Evolutionary conservation across 2,888 invertebrate genomes (phyloP), one percentile per base, ranked within the genome.

Genomic region (Apotomis betuletana): DNA sequence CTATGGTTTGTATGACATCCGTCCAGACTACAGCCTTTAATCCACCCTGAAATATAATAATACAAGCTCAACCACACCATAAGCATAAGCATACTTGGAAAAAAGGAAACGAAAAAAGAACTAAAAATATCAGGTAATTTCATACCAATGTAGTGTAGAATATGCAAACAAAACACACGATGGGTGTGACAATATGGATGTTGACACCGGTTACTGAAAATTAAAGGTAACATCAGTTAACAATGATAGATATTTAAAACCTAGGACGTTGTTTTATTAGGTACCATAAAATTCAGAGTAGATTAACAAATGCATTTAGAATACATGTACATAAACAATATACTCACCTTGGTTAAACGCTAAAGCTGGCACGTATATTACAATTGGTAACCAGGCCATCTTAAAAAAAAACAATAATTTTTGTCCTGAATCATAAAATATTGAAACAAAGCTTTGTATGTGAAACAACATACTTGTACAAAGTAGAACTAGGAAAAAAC

Each of bases 91-190:
- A 27, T 27, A 27, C 1, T 27, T 27, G 27, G 27, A 27, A 27
- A 27, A 27, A 27, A 27, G 27, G 0, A 27, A 27, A 27, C 27
- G 27, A 27, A 27, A 27, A n/a, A n/a, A n/a, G n/a, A n/a, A n/a
- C n/a, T n/a, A n/a, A n/a, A n/a, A n/a, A n/a, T n/a, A n/a, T n/a
- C n/a, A n/a, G n/a, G n/a, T n/a, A n/a, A n/a, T n/a, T n/a, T n/a
- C 95, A 92, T 89, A 96, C 96, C 88, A 96, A 94, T 73, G 96
- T 95, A 0, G 97, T 97, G 81, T 97, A 97, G 85, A 97, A 96
- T 81, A 96, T 97, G 83, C 97, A 97, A 41, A 97, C 96, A 13
- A 95, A 83, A 75, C 96, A 96, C 4, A 96, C 96, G 15, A 96
- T 91, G 0, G 96, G 95, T 2, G 96, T 96, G 0, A 96, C 94